A percentile compares a stretch with the other conserved stretches of the same genome.
phyloP scores from a whole-genome alignment of 2,113 vertebrate species.

The Vidua macroura region DNA sequence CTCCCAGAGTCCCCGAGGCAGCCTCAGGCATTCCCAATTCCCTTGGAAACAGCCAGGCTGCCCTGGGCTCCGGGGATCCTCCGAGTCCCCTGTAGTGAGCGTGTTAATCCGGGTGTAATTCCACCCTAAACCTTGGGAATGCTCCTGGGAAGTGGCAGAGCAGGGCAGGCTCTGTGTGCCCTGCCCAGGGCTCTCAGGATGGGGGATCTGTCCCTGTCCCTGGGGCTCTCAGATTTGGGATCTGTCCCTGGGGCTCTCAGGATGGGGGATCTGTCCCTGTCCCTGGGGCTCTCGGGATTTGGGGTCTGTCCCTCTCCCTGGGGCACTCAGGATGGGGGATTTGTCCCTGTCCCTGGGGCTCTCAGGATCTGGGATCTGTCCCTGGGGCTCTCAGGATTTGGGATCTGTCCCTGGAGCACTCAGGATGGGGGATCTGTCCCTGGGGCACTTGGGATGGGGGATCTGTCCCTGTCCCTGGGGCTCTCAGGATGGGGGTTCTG shows the following conservation, averaged over 20 bases:
- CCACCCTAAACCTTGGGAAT: background rate
- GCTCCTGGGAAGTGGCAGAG: background rate
- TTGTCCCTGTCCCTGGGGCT: no score
- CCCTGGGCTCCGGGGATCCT: background rate
- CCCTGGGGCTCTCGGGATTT: fast-evolving
- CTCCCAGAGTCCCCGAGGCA: background rate
- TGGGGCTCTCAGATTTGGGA: fast-evolving
- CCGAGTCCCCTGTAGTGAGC: background rate
- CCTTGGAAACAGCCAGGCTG: background rate
- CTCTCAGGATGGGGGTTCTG: fast-evolving
- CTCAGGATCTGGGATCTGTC: background rate
- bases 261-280: background rate
- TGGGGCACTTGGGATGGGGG: background rate
- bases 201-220: background rate
- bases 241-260: fast-evolving
- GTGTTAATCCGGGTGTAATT: background rate
- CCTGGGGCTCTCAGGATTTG: background rate
- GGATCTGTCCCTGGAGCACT: no score
- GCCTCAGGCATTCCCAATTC: background rate
- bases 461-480: background rate
- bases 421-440: no score
- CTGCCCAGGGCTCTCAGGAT: fast-evolving
- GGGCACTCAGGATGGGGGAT: background rate
- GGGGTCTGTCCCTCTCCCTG: fast-evolving
- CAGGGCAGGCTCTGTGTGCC: background rate